Evolutionary conservation across 2,888 invertebrate species (phyloP), one percentile per base, ranked within the genome.

Genomic region (Eupithecia insigniata): DNA sequence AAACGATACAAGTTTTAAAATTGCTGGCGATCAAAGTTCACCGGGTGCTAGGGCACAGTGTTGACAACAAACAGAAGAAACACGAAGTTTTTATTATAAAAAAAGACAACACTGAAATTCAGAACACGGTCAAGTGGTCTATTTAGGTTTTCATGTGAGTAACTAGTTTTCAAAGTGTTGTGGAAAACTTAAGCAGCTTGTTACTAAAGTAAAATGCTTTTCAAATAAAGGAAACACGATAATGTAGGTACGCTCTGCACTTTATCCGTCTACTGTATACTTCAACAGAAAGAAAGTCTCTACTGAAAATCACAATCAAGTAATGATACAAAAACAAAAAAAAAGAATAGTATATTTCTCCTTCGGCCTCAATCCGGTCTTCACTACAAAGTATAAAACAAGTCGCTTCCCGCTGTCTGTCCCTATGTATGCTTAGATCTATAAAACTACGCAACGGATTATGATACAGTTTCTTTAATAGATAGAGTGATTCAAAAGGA

Each of bases 11-110:
- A 84, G 78, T 85, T 85, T 85, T 80, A 82, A 86, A 86, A 84
- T 86, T 83, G 77, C 75, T 76, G 77, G 79, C 83, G 84, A 84
- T 85, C 85, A 83, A 87, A 87, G 85, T 84, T 85, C 80, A 74
- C 76, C 61, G 51, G 22, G 62, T 43, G 58, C 26, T 16, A 5
- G 58, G 36, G 36, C 66, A 70, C 61, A 70, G 67, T 68, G 32
- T 39, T 61, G 30, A 28, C 10, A 34, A n/a, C 30, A 46, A 66
- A 66, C 46, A 58, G 36, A 34, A 36, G 7, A 26, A 36, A 26
- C 58, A 39, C 39, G 22, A 67, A 39, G 12, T 8, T 46, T n/a
- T 22, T 12, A 12, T 36, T 51, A 22, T 22, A 51, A 22, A 51
- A 51, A 10, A 22, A n/a, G 4, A 39, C 16, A 36, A 16, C 0